These are phyloP conservation scores for Eumerus sabulonum DNA, from an alignment of 2,888 invertebrate species.

Conservation along the genomic window DNA sequence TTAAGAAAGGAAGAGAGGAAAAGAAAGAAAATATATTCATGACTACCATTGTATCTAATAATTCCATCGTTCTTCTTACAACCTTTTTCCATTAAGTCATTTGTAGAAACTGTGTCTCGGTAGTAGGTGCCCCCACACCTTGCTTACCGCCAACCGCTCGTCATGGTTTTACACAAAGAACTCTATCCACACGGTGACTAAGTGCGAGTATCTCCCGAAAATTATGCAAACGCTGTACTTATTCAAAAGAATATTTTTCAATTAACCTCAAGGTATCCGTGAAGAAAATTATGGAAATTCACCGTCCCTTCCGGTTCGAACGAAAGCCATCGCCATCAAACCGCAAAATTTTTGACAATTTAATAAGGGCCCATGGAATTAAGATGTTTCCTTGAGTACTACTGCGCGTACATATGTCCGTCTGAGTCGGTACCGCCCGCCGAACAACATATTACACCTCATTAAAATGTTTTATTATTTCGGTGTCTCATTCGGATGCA, in stretches of 20 bases:
- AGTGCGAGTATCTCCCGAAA: conserved; percentile 5
- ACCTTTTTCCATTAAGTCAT: too few species aligned
- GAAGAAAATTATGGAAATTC: conserved; percentile 54
- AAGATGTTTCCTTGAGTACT: conserved; percentile 54
- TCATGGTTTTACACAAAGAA: too few species aligned
- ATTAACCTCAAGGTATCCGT: conserved; percentile 32
- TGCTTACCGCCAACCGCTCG: too few species aligned
- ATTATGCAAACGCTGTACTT: conserved; percentile 44
- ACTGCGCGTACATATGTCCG: conserved; percentile 1
- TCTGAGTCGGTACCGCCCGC: conserved; percentile 53
- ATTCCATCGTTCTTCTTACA: too few species aligned
- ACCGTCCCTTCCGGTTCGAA: conserved; percentile 8
- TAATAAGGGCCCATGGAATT: conserved; percentile 58
- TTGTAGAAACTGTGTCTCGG: too few species aligned
- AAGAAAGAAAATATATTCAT: too few species aligned
- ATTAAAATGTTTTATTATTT: conserved; percentile 50
- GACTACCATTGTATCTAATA: too few species aligned
- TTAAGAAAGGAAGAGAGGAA: too few species aligned
- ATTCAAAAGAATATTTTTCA: conserved; percentile 42
- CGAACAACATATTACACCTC: conserved; percentile 68
- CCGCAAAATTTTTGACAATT: conserved; percentile 67
- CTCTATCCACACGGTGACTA: too few species aligned
- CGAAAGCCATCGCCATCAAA: conserved; percentile 52
- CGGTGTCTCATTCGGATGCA: background rate
- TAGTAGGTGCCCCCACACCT: too few species aligned